Percentiles rank a stretch among this genome's conserved stretches.
Conservation (phyloP, 2,888 invertebrate species). For the Trichopoda pennipes region DNA sequence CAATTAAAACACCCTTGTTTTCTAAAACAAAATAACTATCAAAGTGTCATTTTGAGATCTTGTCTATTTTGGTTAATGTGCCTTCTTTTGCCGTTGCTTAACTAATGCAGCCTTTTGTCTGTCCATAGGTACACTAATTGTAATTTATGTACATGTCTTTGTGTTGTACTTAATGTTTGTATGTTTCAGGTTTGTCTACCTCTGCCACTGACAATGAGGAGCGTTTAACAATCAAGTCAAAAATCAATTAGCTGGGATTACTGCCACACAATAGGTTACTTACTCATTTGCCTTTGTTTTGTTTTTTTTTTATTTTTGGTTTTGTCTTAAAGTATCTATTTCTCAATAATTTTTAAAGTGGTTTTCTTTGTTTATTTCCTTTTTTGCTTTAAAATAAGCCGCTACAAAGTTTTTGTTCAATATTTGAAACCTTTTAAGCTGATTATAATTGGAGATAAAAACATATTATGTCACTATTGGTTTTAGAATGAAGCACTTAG, state of each 20-base stretch:
- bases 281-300: not conserved
- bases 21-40: constrained; percentile 56
- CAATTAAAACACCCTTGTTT: not conserved
- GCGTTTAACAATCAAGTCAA: constrained; percentile 45
- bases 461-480: constrained; percentile 16
- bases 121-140: not conserved
- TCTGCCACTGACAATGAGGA: constrained; percentile 26
- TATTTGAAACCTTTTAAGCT: constrained; percentile 18
- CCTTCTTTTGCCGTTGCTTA: not conserved
- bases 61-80: constrained; percentile 9
- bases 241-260: constrained; percentile 65
- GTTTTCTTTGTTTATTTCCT: not conserved
- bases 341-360: not conserved
- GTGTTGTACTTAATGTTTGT: constrained; percentile 5
- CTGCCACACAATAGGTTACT: constrained; percentile 28
- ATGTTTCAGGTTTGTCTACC: not conserved
- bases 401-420: constrained; percentile 7
- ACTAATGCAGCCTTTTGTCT: not conserved
- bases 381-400: not conserved
- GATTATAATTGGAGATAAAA: constrained; percentile 42
- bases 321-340: not conserved
- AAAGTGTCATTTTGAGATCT: constrained; percentile 58
- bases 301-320: not conserved
- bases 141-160: not conserved
- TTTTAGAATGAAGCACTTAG: constrained; percentile 2